Conservation (phyloP, 2,797 vertebrate genomes). For the Cuculus canorus region DNA sequence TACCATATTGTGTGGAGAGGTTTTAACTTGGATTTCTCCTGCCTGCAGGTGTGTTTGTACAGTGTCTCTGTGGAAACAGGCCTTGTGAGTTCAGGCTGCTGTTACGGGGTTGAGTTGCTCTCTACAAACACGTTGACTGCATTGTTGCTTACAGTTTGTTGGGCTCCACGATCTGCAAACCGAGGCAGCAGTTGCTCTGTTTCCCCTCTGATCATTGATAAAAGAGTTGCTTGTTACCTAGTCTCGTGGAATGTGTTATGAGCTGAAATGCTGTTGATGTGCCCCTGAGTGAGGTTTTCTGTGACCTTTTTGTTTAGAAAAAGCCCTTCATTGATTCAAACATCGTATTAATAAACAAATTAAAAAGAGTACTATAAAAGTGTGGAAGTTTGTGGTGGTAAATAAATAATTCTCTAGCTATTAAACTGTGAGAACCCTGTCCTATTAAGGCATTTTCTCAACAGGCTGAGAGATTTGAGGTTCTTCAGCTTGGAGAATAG, state of each 20-base stretch:
- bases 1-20: fast-evolving
- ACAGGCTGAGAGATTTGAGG: no score
- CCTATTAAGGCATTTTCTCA: background rate
- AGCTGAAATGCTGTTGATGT: background rate
- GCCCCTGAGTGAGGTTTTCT: background rate
- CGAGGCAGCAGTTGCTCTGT: background rate
- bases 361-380: background rate
- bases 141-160: background rate
- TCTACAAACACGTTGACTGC: background rate
- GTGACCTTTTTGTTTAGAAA: background rate
- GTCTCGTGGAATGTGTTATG: background rate
- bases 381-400: background rate
- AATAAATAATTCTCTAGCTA: background rate
- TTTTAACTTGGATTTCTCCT: background rate
- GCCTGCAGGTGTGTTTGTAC: background rate
- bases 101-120: background rate
- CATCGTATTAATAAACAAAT: fast-evolving
- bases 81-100: background rate
- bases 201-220: background rate
- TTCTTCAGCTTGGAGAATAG: no score
- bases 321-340: background rate
- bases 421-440: background rate
- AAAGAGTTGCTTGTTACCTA: background rate
- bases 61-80: background rate
- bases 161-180: background rate